phyloP scores from a whole-genome alignment of 2,797 vertebrate genomes.

The Phaenicophaeus curvirostris region DNA sequence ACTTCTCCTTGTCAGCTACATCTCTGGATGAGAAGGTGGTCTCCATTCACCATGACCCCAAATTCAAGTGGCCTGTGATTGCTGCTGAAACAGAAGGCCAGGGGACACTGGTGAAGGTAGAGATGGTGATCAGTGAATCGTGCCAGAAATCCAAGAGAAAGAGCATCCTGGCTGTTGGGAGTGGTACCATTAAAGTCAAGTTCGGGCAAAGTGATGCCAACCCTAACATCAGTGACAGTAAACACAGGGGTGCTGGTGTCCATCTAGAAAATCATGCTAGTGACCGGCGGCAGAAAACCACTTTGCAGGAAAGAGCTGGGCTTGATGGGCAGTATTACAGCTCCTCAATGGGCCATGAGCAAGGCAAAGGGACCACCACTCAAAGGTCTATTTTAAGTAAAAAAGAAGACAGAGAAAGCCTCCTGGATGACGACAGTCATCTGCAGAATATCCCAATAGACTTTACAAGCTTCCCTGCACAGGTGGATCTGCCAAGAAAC shows the following conservation, averaged over 20 bases:
- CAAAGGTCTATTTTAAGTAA: conserved; percentile 78
- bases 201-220: conserved; percentile 77
- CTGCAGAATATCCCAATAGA: conserved; percentile 81
- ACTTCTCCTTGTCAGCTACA: conserved; percentile 83
- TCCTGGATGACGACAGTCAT: conserved; percentile 74
- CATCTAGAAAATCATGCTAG: conserved; percentile 41
- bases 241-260: conserved; percentile 61
- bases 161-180: conserved; percentile 87
- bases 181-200: conserved; percentile 85
- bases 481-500: conserved; percentile 78
- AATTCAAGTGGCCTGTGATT: conserved; percentile 77
- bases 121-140: conserved; percentile 88
- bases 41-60: conserved; percentile 82
- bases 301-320: conserved; percentile 42
- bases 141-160: conserved; percentile 93
- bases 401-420: conserved; percentile 70
- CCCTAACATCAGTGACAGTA: conserved; percentile 69
- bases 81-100: conserved; percentile 87
- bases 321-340: conserved; percentile 39
- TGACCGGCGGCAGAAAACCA: conserved; percentile 43
- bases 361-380: conserved; percentile 80
- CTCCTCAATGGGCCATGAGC: conserved; percentile 78
- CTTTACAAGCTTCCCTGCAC: conserved; percentile 84
- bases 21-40: conserved; percentile 90
- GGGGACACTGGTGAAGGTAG: conserved; percentile 85